A percentile compares a stretch with the other conserved stretches of the same genome.
phyloP scores from a whole-genome alignment of 2,797 vertebrate genomes.

The Sylvilagus floridanus region DNA sequence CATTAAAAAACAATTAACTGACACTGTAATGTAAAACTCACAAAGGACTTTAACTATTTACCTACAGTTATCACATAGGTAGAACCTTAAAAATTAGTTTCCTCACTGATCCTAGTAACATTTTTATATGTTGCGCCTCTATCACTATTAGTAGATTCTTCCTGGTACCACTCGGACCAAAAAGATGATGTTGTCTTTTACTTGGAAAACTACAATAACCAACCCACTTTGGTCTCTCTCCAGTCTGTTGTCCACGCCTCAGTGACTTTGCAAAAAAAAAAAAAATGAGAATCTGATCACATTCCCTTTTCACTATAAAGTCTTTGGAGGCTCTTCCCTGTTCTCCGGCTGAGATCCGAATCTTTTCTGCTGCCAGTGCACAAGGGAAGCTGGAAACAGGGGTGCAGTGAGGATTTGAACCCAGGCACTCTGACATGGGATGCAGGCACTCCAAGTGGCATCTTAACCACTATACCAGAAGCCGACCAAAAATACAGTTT shows the following conservation, averaged over 20 bases:
- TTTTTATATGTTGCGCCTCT: not conserved
- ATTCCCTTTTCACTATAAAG: not conserved
- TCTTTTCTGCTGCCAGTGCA: not conserved
- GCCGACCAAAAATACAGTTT: not conserved
- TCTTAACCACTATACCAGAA: too few species aligned
- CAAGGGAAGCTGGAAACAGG: not conserved
- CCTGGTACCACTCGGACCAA: not conserved
- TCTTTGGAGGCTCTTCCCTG: not conserved
- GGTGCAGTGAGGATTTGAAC: too few species aligned
- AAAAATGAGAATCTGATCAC: not conserved
- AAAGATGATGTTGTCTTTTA: not conserved
- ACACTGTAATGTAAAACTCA: not conserved
- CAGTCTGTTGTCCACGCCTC: not conserved
- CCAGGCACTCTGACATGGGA: too few species aligned
- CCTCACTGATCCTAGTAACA: not conserved
- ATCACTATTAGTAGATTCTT: not conserved
- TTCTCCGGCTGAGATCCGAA: not conserved
- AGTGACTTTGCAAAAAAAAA: not conserved
- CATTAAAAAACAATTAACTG: slow-evolving; percentile 2
- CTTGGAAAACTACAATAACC: not conserved
- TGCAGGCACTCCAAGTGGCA: too few species aligned
- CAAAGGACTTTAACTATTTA: not conserved
- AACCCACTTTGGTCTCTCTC: not conserved
- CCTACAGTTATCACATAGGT: not conserved
- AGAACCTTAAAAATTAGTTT: slow-evolving; percentile 28